phyloP scores from a whole-genome alignment of 2,888 invertebrate species.

The Bellardia bayeri region DNA sequence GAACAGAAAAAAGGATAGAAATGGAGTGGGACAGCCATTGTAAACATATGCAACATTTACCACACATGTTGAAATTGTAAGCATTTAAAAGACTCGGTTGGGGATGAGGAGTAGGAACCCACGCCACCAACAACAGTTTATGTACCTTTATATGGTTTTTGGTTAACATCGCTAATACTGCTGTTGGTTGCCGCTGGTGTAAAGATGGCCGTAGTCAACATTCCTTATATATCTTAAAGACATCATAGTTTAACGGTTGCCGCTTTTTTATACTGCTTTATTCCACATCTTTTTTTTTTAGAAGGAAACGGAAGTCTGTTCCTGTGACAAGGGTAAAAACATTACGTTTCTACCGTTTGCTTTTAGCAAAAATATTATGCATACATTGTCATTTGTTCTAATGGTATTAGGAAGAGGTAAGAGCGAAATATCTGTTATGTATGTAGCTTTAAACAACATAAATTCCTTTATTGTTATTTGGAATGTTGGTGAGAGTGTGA shows the following conservation, averaged over 20 bases:
- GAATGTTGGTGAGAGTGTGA: not conserved
- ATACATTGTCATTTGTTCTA: constrained; percentile 53
- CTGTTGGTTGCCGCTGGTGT: not conserved
- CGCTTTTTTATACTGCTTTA: constrained; percentile 7
- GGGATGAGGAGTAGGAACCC: not conserved
- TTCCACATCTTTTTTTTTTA: constrained; percentile 37
- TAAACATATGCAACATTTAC: constrained; percentile 22
- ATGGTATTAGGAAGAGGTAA: constrained; percentile 43
- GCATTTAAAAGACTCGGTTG: not conserved
- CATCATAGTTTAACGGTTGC: constrained; percentile 56
- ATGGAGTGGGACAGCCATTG: not conserved
- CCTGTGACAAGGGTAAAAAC: constrained; percentile 66
- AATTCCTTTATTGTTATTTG: not conserved
- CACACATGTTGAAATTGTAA: constrained; percentile 45
- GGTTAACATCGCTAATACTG: constrained; percentile 14
- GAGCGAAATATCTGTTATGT: constrained; percentile 16
- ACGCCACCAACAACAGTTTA: constrained; percentile 32
- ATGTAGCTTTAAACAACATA: constrained; percentile 1
- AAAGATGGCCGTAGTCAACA: constrained; percentile 4
- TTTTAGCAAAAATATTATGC: constrained; percentile 17
- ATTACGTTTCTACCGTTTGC: constrained; percentile 25
- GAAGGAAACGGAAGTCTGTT: constrained; percentile 72
- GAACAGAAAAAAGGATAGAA: not conserved
- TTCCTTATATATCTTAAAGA: constrained; percentile 72
- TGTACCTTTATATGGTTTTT: constrained; percentile 54